Base-by-base conservation (phyloP, 2,888 invertebrate genomes). In the Sabatieria punctata region DNA sequence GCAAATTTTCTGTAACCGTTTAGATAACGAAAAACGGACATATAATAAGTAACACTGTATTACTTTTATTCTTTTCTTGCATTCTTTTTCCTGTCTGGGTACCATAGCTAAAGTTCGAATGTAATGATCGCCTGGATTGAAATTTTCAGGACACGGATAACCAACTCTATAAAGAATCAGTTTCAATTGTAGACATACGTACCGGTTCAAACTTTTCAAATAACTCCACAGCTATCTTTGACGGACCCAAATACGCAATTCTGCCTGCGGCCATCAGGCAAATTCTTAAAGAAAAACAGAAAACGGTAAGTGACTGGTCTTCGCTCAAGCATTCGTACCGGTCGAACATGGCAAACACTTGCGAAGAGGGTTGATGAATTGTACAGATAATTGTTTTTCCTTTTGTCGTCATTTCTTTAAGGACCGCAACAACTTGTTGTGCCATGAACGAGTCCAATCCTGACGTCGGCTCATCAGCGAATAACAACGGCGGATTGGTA, bases 331-430 rank as follows among this genome's bases (percentile, higher is more conserved):
- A 11, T 11, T 41, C 54, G 47, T 52, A 69, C 58, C 66, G 81
- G 66, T 89, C 85, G 61, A 91, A 91, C 71, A 88, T 76, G 23
- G 82, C 78, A 63, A 82, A 91, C 21, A 72, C 65, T 65, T 89
- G 86, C 0, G 88, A 88, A 0, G 84, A 84, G 0, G 91, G 91
- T 67, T 91, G 91, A 70, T 91, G 91, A 52, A 93, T 84, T 1
- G 91, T 91, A 61, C 82, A 79, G 23, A 91, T 75, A 45, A 91
- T 79, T 0, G 88, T 88, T 68, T 85, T 86, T 25, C 88, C 85
- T 56, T 78, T 47, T 25, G 53, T 51, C n/a, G 55, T 52, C 54
- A 70, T 54, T 23, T 54, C 57, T 52, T 60, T 60, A 55, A 70
- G 54, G 22, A 63, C 60, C 36, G 57, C 53, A 11, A 68, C 61